Conservation (phyloP, 1,140 invertebrate species). For the Drosophila rufa region DNA sequence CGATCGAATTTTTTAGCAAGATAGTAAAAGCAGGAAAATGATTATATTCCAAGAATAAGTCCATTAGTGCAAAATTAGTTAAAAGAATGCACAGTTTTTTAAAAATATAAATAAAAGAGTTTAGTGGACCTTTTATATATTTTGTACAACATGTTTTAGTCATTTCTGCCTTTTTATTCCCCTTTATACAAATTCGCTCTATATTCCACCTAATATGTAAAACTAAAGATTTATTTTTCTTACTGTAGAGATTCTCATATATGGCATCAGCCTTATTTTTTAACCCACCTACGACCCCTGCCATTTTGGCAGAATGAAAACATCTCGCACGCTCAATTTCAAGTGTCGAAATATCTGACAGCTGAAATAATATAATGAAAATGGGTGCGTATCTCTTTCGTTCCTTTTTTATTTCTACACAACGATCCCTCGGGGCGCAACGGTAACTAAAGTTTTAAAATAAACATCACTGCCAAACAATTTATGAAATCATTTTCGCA, state of each 20-base stretch:
- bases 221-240: constrained; percentile 14
- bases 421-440: constrained; percentile 27
- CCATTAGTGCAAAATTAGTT: no score
- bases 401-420: constrained; percentile 1
- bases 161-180: no score
- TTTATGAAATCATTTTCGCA: constrained; percentile 74
- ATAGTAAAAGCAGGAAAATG: neutral
- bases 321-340: constrained; percentile 76
- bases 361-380: constrained; percentile 77
- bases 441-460: constrained; percentile 62
- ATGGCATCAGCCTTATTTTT: constrained; percentile 9
- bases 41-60: neutral
- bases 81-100: no score
- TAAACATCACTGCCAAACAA: constrained; percentile 50
- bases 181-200: neutral
- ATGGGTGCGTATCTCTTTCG: constrained; percentile 35
- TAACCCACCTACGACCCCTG: constrained; percentile 40
- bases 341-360: constrained; percentile 79
- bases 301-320: constrained; percentile 54
- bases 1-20: no score
- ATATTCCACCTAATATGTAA: no score
- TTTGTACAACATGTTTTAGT: neutral
- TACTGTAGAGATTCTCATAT: constrained; percentile 17
- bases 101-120: no score
- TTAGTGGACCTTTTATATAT: no score